phyloP scores from a whole-genome alignment of 2,797 vertebrate genomes.

The Phyllotis vaccarum region DNA sequence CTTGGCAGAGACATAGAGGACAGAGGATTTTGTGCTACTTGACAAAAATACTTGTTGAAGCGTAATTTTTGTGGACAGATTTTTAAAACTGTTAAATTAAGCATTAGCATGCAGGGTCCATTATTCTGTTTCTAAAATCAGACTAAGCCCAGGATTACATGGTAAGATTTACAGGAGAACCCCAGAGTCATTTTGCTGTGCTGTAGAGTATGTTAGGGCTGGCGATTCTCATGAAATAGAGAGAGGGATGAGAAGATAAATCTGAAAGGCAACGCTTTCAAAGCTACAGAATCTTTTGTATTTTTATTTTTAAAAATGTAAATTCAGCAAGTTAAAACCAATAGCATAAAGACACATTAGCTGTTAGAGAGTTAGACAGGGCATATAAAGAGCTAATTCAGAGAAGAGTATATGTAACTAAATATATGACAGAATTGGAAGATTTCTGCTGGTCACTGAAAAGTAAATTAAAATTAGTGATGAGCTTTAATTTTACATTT shows the following conservation, averaged over 20 bases:
- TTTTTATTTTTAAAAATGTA: constrained; percentile 44
- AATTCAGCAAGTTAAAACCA: constrained; percentile 51
- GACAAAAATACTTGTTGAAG: constrained; percentile 35
- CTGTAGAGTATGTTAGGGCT: constrained; percentile 22
- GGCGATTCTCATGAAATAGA: constrained; percentile 31
- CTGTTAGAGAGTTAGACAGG: not conserved
- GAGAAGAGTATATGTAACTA: not conserved
- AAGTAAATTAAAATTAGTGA: constrained; percentile 20
- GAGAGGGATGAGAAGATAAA: not conserved
- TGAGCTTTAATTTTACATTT: not conserved
- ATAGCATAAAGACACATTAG: constrained; percentile 43
- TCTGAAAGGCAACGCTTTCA: constrained; percentile 18
- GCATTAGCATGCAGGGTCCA: not conserved
- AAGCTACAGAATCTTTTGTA: not conserved
- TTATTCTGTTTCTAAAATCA: constrained; percentile 56
- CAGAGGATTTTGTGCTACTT: constrained; percentile 5
- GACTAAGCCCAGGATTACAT: not conserved
- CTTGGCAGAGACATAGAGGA: not conserved
- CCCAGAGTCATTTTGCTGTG: not conserved
- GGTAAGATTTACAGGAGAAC: constrained; percentile 30
- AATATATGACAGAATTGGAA: not conserved
- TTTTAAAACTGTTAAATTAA: constrained; percentile 71
- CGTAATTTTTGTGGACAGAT: not conserved
- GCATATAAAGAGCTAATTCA: not conserved
- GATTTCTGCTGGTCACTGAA: not conserved